Conservation (phyloP, 2,888 invertebrate species). For the Matsumyia berberina region DNA sequence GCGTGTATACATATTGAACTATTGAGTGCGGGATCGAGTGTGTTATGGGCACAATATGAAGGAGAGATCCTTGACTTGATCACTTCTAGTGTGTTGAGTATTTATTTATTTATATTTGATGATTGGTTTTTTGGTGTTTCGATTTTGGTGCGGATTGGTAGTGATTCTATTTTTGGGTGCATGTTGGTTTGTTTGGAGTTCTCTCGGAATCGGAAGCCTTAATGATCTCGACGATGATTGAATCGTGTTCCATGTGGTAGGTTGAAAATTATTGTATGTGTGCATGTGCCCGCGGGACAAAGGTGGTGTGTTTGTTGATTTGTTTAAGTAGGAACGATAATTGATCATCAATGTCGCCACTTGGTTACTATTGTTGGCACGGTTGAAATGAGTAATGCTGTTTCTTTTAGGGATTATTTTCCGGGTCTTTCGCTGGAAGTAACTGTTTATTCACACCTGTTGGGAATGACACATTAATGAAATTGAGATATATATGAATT, state of each 20-base stretch:
- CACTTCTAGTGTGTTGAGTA: slow-evolving; percentile 69
- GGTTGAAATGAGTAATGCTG: slow-evolving; percentile 20
- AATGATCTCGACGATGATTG: slow-evolving; percentile 54
- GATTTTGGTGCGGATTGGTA: slow-evolving; percentile 35
- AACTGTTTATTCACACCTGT: slow-evolving; percentile 48
- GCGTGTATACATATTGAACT: slow-evolving; percentile 43
- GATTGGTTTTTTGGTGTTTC: slow-evolving; percentile 40
- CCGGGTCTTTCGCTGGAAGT: slow-evolving; percentile 19
- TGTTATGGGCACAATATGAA: slow-evolving; percentile 65
- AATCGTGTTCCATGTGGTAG: slow-evolving; percentile 66
- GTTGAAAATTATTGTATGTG: slow-evolving; percentile 15
- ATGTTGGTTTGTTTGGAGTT: slow-evolving; percentile 49
- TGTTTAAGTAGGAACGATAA: slow-evolving; percentile 72
- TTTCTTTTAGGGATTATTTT: slow-evolving; percentile 1
- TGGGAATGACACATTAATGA: slow-evolving; percentile 21
- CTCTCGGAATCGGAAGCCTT: slow-evolving; percentile 44
- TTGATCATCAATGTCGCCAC: slow-evolving; percentile 74
- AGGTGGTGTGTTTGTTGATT: slow-evolving; percentile 65
- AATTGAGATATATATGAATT: neutral
- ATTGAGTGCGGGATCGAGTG: slow-evolving; percentile 54
- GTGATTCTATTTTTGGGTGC: slow-evolving; percentile 50
- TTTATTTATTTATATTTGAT: slow-evolving; percentile 73
- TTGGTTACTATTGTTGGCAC: slow-evolving; percentile 46
- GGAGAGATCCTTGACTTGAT: slow-evolving; percentile 73
- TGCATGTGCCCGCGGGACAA: slow-evolving; percentile 24